phyloP scores from a whole-genome alignment of 92 coral and sea anemone species.

The Epizoanthus rinbou region DNA sequence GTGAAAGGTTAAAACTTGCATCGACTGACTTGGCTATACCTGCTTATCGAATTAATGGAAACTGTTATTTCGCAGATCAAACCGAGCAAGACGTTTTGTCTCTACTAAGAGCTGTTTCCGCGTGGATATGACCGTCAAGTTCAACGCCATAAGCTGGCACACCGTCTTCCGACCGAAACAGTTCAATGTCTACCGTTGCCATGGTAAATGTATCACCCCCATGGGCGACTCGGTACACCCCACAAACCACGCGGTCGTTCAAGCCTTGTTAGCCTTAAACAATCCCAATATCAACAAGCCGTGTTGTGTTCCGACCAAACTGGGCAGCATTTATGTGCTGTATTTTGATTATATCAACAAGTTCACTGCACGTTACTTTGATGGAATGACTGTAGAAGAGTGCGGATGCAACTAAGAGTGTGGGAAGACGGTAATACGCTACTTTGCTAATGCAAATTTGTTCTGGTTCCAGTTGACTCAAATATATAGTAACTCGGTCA shows the following conservation, averaged over 20 bases:
- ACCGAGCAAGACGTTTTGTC: neutral
- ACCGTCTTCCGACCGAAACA: neutral
- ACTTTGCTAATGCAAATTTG: too few species aligned
- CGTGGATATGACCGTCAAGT: neutral
- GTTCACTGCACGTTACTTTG: neutral
- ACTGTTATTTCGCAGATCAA: too few species aligned
- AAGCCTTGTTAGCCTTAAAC: neutral
- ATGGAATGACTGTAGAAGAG: neutral
- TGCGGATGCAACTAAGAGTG: neutral
- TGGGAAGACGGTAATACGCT: too few species aligned
- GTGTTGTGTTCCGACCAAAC: constrained; percentile 6
- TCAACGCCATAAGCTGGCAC: neutral
- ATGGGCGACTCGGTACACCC: neutral
- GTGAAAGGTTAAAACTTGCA: too few species aligned
- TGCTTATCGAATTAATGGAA: too few species aligned
- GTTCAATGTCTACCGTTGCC: neutral
- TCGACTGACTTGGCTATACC: too few species aligned
- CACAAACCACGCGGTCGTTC: neutral
- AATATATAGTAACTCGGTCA: too few species aligned
- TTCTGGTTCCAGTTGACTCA: too few species aligned
- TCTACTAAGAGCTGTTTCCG: neutral
- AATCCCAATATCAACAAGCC: neutral
- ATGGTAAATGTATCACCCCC: neutral
- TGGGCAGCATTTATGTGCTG: neutral
- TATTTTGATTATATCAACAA: neutral